Conservation (phyloP, 2,888 invertebrate genomes). For the Orchesellides sinensis region DNA sequence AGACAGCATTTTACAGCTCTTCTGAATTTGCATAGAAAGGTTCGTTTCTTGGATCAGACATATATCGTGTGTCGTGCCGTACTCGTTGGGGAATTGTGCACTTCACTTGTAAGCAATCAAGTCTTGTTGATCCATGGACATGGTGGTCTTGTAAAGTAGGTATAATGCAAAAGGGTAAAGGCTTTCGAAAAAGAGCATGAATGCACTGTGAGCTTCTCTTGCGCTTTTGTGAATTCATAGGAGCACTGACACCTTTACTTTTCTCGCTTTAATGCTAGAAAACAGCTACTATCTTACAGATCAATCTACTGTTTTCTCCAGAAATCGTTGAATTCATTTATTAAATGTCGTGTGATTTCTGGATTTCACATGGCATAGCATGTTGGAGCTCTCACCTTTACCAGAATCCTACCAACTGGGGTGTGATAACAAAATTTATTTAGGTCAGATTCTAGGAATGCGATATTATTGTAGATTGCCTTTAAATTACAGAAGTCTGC, state of each 20-base stretch:
- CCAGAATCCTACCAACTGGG: neutral
- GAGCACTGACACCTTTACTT: too few relatives aligned
- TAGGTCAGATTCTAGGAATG: slow-evolving; percentile 15
- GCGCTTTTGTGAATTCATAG: neutral
- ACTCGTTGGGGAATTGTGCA: neutral
- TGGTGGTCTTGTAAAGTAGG: too few relatives aligned
- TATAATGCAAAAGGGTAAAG: neutral
- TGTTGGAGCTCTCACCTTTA: too few relatives aligned
- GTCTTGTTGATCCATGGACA: slow-evolving; percentile 11
- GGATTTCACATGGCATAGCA: neutral
- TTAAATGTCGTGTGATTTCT: slow-evolving; percentile 15
- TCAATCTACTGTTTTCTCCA: slow-evolving; percentile 14
- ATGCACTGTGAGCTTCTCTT: neutral
- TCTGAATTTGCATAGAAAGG: slow-evolving; percentile 3
- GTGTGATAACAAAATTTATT: neutral
- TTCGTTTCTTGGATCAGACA: neutral
- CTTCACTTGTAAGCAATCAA: slow-evolving; percentile 20
- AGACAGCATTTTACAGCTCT: neutral
- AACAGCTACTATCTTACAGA: neutral
- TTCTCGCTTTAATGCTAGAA: too few relatives aligned
- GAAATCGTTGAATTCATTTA: slow-evolving; percentile 27
- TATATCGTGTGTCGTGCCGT: neutral
- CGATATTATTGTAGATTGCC: too few relatives aligned
- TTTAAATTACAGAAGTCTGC: too few relatives aligned
- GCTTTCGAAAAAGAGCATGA: neutral